Evolutionary conservation across 2,113 vertebrate genomes (phyloP).

Genomic region (Sturnus vulgaris): DNA sequence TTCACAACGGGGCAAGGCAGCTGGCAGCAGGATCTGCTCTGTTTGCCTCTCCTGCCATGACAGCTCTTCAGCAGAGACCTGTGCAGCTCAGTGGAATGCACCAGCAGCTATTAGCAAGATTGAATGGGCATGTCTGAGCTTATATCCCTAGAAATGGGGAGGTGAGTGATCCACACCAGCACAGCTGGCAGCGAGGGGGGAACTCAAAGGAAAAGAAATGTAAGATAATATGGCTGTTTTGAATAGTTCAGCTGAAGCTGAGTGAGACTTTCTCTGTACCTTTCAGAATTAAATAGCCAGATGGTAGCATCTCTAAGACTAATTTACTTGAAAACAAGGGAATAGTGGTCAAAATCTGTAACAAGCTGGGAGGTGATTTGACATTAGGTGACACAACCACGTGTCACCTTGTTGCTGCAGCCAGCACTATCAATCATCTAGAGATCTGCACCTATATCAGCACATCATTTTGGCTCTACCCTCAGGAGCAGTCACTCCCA

Average conservation of each 20-base stretch:
- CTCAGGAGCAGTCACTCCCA: background rate
- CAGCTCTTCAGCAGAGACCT: background rate
- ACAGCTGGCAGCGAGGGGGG: background rate
- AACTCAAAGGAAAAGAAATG: background rate
- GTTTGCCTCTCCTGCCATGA: background rate
- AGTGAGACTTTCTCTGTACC: background rate
- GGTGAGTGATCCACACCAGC: background rate
- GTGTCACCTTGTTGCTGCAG: background rate
- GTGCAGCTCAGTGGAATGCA: background rate
- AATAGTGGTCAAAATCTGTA: background rate
- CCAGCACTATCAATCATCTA: background rate
- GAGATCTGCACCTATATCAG: background rate
- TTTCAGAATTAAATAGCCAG: background rate
- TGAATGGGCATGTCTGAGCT: background rate
- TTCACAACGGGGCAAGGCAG: background rate
- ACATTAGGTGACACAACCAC: background rate
- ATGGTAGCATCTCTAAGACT: background rate
- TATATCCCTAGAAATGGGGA: background rate
- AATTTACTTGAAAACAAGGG: background rate
- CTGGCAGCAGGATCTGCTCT: background rate
- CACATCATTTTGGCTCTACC: background rate
- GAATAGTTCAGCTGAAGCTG: background rate
- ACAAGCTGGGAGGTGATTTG: background rate
- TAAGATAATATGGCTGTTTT: background rate
- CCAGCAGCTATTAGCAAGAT: background rate